Evolutionary conservation across 2,797 vertebrate species (phyloP).

Genomic region (Morus bassanus): DNA sequence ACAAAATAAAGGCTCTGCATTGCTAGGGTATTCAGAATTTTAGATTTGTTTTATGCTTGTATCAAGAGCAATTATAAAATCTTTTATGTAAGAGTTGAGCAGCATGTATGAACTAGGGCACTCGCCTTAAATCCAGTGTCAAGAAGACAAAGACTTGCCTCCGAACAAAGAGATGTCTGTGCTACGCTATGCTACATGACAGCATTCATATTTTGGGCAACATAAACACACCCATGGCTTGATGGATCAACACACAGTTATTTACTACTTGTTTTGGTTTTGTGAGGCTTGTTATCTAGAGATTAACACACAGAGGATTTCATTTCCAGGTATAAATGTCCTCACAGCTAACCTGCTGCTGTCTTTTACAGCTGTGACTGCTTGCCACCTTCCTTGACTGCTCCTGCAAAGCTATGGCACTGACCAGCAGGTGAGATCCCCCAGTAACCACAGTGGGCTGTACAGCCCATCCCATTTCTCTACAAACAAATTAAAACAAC

Average conservation of each 20-base stretch:
- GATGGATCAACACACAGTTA: neutral
- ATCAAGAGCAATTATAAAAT: constrained; percentile 16
- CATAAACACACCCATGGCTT: neutral
- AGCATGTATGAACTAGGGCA: neutral
- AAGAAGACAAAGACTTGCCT: neutral
- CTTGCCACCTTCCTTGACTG: neutral
- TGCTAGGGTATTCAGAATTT: neutral
- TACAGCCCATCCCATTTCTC: neutral
- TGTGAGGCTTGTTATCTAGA: neutral
- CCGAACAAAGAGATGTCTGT: neutral
- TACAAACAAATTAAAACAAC: neutral
- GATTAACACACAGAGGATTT: neutral
- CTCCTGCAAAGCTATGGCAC: neutral
- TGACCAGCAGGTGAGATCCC: neutral
- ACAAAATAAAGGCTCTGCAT: neutral
- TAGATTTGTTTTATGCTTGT: neutral
- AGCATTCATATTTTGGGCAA: neutral
- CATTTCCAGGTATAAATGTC: accelerated
- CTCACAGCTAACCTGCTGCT: neutral
- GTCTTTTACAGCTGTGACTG: accelerated
- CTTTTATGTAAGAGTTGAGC: constrained; percentile 21
- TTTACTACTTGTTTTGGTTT: neutral
- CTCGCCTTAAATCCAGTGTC: neutral
- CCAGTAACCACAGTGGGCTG: neutral
- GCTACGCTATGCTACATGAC: neutral